Conservation (phyloP, 2,888 invertebrate genomes). For the Heliconius ethilla region DNA sequence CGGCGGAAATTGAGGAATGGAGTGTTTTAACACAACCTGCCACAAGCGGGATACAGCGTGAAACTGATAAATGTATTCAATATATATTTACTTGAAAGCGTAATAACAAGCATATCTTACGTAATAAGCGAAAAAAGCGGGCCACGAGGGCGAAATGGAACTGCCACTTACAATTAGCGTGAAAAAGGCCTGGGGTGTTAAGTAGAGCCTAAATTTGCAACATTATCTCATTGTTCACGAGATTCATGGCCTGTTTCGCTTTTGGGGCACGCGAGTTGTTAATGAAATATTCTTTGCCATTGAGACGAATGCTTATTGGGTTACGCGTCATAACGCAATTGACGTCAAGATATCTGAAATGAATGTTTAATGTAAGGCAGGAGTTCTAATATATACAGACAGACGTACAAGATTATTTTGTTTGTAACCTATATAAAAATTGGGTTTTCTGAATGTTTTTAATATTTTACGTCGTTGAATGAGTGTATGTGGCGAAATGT, state of each 20-base stretch:
- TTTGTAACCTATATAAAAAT: not conserved
- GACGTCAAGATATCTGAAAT: slow-evolving; percentile 37
- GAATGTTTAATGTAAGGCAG: slow-evolving; percentile 24
- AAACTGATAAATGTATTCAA: not conserved
- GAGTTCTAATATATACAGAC: slow-evolving; percentile 5
- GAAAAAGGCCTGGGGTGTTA: slow-evolving; percentile 58
- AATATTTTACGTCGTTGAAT: not conserved
- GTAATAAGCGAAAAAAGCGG: slow-evolving; percentile 49
- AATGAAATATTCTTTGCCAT: slow-evolving; percentile 73
- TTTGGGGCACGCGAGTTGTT: slow-evolving; percentile 67
- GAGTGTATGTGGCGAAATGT: not conserved
- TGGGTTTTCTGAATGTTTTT: not conserved
- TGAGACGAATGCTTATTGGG: slow-evolving; percentile 61
- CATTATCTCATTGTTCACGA: slow-evolving; percentile 57
- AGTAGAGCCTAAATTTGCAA: slow-evolving; percentile 64
- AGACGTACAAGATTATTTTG: not conserved
- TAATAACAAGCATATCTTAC: not conserved
- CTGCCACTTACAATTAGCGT: slow-evolving; percentile 57
- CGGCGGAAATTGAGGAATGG: too few relatives aligned
- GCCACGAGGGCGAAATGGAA: slow-evolving; percentile 50
- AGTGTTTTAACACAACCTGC: too few relatives aligned
- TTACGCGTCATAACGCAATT: slow-evolving; percentile 38
- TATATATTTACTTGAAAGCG: not conserved
- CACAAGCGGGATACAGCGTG: too few relatives aligned
- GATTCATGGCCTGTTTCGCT: slow-evolving; percentile 57